Evolutionary conservation across 2,888 invertebrate genomes (phyloP).

Genomic region (Melieria omissa): DNA sequence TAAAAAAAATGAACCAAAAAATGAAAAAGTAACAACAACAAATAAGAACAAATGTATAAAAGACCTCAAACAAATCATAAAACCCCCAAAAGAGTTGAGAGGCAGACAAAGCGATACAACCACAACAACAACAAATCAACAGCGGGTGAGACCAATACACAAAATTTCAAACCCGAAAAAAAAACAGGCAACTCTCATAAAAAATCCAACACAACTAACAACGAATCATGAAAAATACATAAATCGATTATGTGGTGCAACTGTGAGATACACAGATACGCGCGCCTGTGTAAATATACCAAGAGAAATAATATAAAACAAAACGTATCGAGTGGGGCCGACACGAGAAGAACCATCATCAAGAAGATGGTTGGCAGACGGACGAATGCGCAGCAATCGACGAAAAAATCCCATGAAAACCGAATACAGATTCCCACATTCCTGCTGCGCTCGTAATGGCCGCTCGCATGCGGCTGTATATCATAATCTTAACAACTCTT

Average conservation of each 20-base stretch:
- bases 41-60: conserved; percentile 21
- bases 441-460: conserved; percentile 63
- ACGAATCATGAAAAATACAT: conserved; percentile 46
- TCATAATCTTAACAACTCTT: conserved; percentile 65
- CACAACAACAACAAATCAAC: conserved; percentile 52
- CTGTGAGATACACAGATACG: conserved; percentile 32
- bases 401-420: conserved; percentile 26
- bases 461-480: conserved; percentile 54
- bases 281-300: conserved; percentile 32
- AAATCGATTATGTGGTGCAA: conserved; percentile 59
- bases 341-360: neutral
- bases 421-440: conserved; percentile 61
- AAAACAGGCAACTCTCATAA: conserved; percentile 7
- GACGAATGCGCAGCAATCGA: neutral
- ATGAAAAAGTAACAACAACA: conserved; percentile 47
- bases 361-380: neutral
- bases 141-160: conserved; percentile 21
- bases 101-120: neutral
- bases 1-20: conserved; percentile 45
- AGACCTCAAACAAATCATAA: conserved; percentile 62
- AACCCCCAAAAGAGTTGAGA: conserved; percentile 42
- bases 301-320: neutral
- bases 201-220: conserved; percentile 15
- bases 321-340: neutral
- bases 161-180: neutral